These are phyloP conservation scores for Campylorhamphus procurvoides DNA, from an alignment of 2,113 vertebrate species.

Conservation along the genomic window DNA sequence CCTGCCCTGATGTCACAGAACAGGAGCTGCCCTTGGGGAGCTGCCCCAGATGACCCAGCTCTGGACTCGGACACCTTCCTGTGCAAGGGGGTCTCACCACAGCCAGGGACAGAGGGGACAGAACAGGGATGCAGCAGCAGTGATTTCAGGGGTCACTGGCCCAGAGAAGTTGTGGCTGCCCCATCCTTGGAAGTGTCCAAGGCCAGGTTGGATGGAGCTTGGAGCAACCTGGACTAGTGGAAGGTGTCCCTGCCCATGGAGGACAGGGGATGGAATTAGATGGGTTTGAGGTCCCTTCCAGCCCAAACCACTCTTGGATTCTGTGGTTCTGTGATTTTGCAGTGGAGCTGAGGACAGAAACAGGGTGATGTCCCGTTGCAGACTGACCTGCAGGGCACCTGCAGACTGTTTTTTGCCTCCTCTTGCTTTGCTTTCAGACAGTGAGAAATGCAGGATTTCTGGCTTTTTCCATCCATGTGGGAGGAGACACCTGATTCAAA, in stretches of 20 bases:
- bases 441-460: not conserved
- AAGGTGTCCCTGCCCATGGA: not conserved
- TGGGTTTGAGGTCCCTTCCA: not conserved
- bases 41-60: not conserved
- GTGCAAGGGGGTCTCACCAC: rapidly evolving
- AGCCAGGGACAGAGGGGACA: not conserved
- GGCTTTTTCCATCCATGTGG: not conserved
- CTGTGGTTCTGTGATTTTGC: rapidly evolving
- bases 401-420: not conserved
- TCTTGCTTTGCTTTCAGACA: not conserved
- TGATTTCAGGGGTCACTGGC: not conserved
- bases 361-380: not conserved
- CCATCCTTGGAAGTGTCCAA: not conserved
- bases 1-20: not conserved
- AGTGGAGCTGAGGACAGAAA: not conserved
- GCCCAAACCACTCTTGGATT: too few species aligned
- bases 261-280: rapidly evolving
- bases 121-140: not conserved
- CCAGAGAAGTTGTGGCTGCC: not conserved
- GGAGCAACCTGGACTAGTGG: not conserved
- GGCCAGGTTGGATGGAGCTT: not conserved
- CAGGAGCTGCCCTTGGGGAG: not conserved
- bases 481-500: not conserved
- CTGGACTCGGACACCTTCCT: not conserved
- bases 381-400: not conserved